Conservation (phyloP, 2,113 vertebrate species). For the Chaetodon trifascialis region DNA sequence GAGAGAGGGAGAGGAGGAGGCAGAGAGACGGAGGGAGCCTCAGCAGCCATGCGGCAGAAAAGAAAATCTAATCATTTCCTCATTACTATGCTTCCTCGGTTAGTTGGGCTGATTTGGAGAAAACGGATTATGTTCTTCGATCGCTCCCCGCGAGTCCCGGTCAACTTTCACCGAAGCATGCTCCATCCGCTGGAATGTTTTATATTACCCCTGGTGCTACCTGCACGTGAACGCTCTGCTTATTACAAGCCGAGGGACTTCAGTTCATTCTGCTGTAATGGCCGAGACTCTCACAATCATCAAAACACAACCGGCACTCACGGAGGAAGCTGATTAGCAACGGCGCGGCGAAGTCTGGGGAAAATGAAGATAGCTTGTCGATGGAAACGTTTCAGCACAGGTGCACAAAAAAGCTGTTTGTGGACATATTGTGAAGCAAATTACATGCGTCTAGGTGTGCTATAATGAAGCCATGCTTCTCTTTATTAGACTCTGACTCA, state of each 20-base stretch:
- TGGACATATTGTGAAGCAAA: background rate
- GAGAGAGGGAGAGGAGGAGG: background rate
- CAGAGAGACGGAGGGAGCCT: constrained; percentile 31
- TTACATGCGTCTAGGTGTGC: background rate
- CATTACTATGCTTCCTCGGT: constrained; percentile 70
- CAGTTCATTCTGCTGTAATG: constrained; percentile 42
- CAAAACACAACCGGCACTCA: constrained; percentile 20
- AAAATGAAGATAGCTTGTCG: constrained; percentile 35
- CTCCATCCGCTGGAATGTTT: constrained; percentile 22
- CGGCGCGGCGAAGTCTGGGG: background rate
- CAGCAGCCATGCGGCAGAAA: constrained; percentile 45
- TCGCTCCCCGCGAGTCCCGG: constrained; percentile 11
- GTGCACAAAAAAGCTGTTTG: constrained; percentile 2
- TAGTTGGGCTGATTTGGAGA: constrained; percentile 70
- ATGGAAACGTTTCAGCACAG: constrained; percentile 39
- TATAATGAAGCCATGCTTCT: background rate
- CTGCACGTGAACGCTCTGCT: constrained; percentile 5
- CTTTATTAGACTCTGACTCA: constrained; percentile 2
- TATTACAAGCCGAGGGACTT: constrained; percentile 15
- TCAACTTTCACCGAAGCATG: constrained; percentile 40
- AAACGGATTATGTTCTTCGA: constrained; percentile 70
- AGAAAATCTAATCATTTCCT: constrained; percentile 75
- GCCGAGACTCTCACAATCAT: constrained; percentile 4
- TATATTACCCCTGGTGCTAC: constrained; percentile 33
- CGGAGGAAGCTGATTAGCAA: constrained; percentile 39